Base-by-base conservation (phyloP, 2,113 vertebrate species). In the Xiphorhynchus elegans region DNA sequence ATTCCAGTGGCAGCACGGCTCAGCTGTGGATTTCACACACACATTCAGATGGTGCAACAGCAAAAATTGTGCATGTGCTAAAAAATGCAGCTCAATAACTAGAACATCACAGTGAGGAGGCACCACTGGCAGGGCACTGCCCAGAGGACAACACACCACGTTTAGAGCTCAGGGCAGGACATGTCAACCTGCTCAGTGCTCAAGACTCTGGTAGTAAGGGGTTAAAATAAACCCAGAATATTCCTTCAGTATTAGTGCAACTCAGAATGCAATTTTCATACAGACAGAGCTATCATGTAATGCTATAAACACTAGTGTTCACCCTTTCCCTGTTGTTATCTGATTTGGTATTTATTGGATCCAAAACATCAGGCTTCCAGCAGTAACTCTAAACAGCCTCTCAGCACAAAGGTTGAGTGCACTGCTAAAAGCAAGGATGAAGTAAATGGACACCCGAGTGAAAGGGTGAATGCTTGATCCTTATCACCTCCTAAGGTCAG, bases 51-150 rank as follows among this genome's bases (percentile, higher is more conserved):
- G 16, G 69, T 24, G 29, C 5, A 0, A 10, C 26, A 50, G 26
- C 3, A 8, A 35, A 55, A 53, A 33, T 16, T 0, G 1, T 6
- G 28, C 37, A 7, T 0, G 7, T 13, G 33, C 49, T 64, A 24
- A 33, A 46, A 69, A 40, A 18, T 1, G 10, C n/a, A 58, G 37
- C 46, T 35, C 46, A 17, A 7, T 4, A 35, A 7, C 31, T 8
- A 21, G 18, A 73, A 11, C 37, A 6, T 16, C 25, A 11, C 37
- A 50, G 28, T 7, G 52, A 40, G 26, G 44, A 28, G 64, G 44
- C 44, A 24, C 17, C 25, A 7, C 1, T 7, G 11, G 64, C 5
- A 18, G 21, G 60, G 35, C 2, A 46, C 10, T 4, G 23, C 37
- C 25, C n/a, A 16, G 66, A 35, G 26, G 29, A 23, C n/a, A 29